A percentile compares a stretch with the other conserved stretches of the same genome.
phyloP scores from a whole-genome alignment of 2,888 invertebrate species.

The Xanthia icteritia region DNA sequence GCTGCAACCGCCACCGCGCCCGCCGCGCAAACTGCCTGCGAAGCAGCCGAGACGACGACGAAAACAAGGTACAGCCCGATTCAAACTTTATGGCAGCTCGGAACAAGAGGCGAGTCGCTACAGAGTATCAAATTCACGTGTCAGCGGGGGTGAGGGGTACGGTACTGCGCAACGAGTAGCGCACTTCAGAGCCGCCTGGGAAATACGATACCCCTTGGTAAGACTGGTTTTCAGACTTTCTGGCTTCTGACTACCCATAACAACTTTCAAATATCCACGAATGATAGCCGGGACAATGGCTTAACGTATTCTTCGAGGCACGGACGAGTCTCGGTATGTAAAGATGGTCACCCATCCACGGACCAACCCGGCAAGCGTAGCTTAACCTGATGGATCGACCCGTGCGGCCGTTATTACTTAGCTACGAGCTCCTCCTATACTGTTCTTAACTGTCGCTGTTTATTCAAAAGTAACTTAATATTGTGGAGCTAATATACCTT shows the following conservation, averaged over 20 bases:
- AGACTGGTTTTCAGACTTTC: neutral
- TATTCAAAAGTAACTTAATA: neutral
- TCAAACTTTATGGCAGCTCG: too few species aligned
- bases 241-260: neutral
- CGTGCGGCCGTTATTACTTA: too few species aligned
- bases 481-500: neutral
- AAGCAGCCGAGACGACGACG: conserved; percentile 64
- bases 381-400: too few species aligned
- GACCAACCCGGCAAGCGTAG: too few species aligned
- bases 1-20: conserved; percentile 85
- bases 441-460: neutral
- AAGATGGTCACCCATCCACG: too few species aligned
- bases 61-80: conserved; percentile 40
- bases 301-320: neutral
- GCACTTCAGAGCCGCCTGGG: too few species aligned
- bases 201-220: too few species aligned
- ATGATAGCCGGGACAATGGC: neutral
- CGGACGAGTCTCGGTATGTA: neutral
- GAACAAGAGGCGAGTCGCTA: too few species aligned
- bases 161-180: too few species aligned
- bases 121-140: too few species aligned
- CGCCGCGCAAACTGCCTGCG: conserved; percentile 67
- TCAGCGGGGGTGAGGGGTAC: too few species aligned
- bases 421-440: too few species aligned
- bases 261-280: neutral